Evolutionary conservation across 2,888 invertebrate species (phyloP).

Genomic region (Aquatica leii): DNA sequence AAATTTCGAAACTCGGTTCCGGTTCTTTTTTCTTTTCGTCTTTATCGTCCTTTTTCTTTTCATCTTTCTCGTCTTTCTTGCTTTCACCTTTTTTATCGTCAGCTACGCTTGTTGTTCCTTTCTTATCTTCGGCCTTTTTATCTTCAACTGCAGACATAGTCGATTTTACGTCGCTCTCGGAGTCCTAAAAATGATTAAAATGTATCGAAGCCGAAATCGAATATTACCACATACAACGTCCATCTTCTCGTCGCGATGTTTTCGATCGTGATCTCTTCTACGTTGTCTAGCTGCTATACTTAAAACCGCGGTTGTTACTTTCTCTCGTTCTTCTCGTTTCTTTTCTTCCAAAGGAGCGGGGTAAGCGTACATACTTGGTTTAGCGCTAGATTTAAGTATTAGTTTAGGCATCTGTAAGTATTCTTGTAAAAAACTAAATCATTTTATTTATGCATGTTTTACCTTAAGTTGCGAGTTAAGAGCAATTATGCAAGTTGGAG

Average conservation of each 20-base stretch:
- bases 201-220: not conserved
- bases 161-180: constrained; percentile 55
- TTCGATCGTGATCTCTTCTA: constrained; percentile 80
- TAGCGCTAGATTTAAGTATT: constrained; percentile 90
- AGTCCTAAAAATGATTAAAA: constrained; percentile 35
- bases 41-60: constrained; percentile 64
- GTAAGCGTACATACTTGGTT: constrained; percentile 95
- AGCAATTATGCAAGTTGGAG: constrained; percentile 94
- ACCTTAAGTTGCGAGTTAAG: constrained; percentile 89
- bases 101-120: constrained; percentile 18
- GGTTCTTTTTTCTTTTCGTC: constrained; percentile 80
- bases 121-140: constrained; percentile 51
- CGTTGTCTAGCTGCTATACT: constrained; percentile 95
- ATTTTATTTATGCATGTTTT: constrained; percentile 29
- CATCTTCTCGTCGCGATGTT: constrained; percentile 76
- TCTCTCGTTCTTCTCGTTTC: constrained; percentile 96
- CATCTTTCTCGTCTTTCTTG: constrained; percentile 59
- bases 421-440: constrained; percentile 11
- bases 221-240: constrained; percentile 71
- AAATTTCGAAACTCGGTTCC: constrained; percentile 89
- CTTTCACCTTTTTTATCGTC: constrained; percentile 50
- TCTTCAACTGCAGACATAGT: constrained; percentile 56
- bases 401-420: constrained; percentile 84
- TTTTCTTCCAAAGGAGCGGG: constrained; percentile 97
- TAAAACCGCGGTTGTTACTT: constrained; percentile 96